Conservation (phyloP, 2,888 invertebrate species). For the Galeruca laticollis region DNA sequence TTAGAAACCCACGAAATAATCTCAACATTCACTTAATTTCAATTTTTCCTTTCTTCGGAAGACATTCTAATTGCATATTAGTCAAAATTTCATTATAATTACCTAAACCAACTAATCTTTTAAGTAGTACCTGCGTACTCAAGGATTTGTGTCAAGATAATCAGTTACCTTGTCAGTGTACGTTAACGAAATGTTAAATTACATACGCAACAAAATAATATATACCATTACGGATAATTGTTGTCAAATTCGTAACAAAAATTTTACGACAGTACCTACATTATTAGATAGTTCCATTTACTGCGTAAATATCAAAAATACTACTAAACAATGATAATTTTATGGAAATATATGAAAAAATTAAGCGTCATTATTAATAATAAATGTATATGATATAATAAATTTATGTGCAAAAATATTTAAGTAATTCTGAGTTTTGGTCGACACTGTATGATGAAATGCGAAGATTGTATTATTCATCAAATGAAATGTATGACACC, state of each 20-base stretch:
- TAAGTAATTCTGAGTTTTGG: too few species aligned
- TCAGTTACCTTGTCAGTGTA: conserved; percentile 18
- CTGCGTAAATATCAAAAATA: too few species aligned
- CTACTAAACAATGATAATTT: too few species aligned
- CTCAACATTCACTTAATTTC: conserved; percentile 10
- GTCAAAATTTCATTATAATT: conserved; percentile 27
- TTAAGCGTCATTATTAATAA: too few species aligned
- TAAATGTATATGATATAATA: too few species aligned
- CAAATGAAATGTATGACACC: too few species aligned
- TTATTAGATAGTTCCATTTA: too few species aligned
- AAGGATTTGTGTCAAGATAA: conserved; percentile 29
- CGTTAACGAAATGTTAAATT: conserved; percentile 7
- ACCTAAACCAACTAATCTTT: conserved; percentile 19
- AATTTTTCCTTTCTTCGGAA: conserved; percentile 11
- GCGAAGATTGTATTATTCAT: too few species aligned
- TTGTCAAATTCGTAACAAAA: not conserved
- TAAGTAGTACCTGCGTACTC: not conserved
- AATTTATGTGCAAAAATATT: too few species aligned
- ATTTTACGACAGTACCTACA: too few species aligned
- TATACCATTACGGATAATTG: not conserved
- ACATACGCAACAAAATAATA: conserved; percentile 8
- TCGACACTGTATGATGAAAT: too few species aligned
- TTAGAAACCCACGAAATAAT: conserved; percentile 16
- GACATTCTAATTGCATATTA: conserved; percentile 33
- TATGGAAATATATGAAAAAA: too few species aligned